Evolutionary conservation across 1,140 invertebrate species (phyloP).

Genomic region (Drosophila pruinosa): DNA sequence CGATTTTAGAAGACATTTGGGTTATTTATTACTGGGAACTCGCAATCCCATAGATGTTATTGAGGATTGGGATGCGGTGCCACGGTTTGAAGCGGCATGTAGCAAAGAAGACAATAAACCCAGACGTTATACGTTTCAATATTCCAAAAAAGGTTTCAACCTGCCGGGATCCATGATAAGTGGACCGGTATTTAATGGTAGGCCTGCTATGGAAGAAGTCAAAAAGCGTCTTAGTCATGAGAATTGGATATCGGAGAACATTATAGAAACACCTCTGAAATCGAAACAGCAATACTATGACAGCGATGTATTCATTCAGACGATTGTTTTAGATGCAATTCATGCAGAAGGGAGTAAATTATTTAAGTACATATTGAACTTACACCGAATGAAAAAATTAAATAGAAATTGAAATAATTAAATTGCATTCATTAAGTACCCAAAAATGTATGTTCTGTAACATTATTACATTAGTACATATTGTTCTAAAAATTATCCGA

Average conservation of each 20-base stretch:
- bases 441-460: no score
- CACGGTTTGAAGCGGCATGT: background rate
- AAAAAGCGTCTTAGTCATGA: background rate
- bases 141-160: background rate
- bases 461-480: no score
- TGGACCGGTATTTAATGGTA: background rate
- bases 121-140: background rate
- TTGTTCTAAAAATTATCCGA: no score
- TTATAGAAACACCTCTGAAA: background rate
- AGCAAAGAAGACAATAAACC: background rate
- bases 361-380: background rate
- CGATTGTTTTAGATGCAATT: background rate
- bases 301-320: background rate
- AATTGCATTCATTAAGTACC: no score
- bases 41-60: background rate
- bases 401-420: no score
- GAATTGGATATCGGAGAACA: conserved; percentile 22
- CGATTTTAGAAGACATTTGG: background rate
- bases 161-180: background rate
- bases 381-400: no score
- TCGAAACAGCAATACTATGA: background rate
- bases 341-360: background rate
- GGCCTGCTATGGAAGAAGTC: background rate
- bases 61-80: background rate
- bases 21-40: background rate